Conservation (phyloP, 2,888 invertebrate genomes). For the Miltochrista miniata region DNA sequence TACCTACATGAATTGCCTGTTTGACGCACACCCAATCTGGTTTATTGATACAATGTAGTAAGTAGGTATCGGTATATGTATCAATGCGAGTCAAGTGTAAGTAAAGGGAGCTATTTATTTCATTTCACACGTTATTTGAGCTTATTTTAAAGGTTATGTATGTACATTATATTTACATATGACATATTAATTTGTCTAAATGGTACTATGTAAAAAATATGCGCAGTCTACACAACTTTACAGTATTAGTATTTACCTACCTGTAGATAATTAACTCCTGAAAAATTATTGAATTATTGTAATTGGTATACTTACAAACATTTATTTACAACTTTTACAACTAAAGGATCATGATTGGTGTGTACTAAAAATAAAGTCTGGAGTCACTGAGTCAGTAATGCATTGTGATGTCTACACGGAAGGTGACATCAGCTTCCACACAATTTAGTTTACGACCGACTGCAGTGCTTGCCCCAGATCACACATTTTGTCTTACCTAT, state of each 20-base stretch:
- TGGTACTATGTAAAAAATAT: too few relatives aligned
- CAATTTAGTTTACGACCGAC: slow-evolving; percentile 39
- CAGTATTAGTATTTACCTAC: too few relatives aligned
- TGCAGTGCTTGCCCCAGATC: slow-evolving; percentile 45
- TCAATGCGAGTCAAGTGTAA: background rate
- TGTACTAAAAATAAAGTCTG: too few relatives aligned
- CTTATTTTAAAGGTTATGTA: too few relatives aligned
- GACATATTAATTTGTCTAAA: too few relatives aligned
- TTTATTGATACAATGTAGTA: slow-evolving; percentile 15
- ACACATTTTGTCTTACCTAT: slow-evolving; percentile 33
- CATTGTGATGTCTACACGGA: slow-evolving; percentile 20
- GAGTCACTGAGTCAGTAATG: background rate
- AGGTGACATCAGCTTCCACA: slow-evolving; percentile 29
- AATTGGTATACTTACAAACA: too few relatives aligned
- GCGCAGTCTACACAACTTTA: too few relatives aligned
- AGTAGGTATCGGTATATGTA: background rate
- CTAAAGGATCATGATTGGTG: too few relatives aligned
- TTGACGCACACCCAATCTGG: slow-evolving; percentile 27
- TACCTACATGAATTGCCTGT: slow-evolving; percentile 35
- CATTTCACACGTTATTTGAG: background rate
- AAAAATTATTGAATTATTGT: too few relatives aligned
- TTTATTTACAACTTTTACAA: too few relatives aligned
- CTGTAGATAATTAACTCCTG: too few relatives aligned
- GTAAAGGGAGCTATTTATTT: background rate
- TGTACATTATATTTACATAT: too few relatives aligned